Base-by-base conservation (phyloP, 2,888 invertebrate species). In the Lypha dubia region DNA sequence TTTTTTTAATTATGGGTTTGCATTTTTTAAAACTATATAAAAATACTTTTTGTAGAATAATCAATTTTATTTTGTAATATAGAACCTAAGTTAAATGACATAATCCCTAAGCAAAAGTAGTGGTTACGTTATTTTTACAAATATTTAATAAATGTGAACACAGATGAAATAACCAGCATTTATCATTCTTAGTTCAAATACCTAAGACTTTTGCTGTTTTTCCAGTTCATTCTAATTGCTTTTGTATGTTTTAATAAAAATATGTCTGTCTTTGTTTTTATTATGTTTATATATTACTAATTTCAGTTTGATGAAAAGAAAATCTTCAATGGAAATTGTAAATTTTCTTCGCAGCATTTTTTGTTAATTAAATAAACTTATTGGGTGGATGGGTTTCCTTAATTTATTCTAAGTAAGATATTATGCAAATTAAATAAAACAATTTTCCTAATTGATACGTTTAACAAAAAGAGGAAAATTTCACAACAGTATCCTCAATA, bases 261-360 rank as follows among this genome's bases (percentile, higher is more conserved):
- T 41, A 13, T 35, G 44, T 46, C 5, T 62, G 32, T 32, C 5
- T 63, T 44, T 32, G 6, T 46, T 17, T 17, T 6, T 46, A n/a
- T 32, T 22, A 35, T 46, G 8, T 38, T 53, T 5, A 3, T 60
- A 17, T 41, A 51, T 49, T 65, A 22, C 41, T 71, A n/a, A 41
- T 71, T 71, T 13, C 1, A 35, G 13, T 79, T 17, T 49, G 84
- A 56, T 65, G 38, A 53, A 35, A 35, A 41, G 17, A n/a, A 56
- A 71, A 75, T 67, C 85, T 87, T 90, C 88, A 90, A 89, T 90
- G 90, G 90, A 89, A 90, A 87, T 73, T 76, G 32, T 41, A 82
- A 74, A 71, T 53, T 62, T 76, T 53, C 62, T 58, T 63, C 15
- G 20, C 49, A 60, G 41, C 51, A 13, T n/a, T 67, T n/a, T 60